Percentiles rank a stretch among this genome's conserved stretches.
Evolutionary conservation across 2,113 vertebrate species (phyloP).

Genomic region (Onychostruthus taczanowskii): DNA sequence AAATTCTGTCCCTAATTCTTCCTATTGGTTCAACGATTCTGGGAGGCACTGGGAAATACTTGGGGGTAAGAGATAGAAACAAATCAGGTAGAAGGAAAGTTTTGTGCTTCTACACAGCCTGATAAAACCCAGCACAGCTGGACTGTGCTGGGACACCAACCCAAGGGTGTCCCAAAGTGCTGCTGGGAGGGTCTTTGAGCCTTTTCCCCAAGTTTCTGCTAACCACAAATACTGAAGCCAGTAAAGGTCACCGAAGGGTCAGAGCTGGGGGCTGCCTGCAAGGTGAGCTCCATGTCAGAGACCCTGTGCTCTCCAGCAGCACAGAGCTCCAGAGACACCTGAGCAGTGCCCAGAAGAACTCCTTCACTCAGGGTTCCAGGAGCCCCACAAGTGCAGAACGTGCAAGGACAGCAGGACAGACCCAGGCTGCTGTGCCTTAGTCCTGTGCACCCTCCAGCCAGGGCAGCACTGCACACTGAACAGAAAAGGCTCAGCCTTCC

Average conservation of each 20-base stretch:
- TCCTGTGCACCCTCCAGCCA: neutral
- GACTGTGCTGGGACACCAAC: neutral
- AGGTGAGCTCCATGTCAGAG: neutral
- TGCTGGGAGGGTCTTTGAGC: neutral
- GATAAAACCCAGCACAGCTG: neutral
- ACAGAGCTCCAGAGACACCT: too few relatives aligned
- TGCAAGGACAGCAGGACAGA: neutral
- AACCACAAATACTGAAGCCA: neutral
- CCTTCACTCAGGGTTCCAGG: too few relatives aligned
- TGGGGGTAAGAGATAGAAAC: neutral
- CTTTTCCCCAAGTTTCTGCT: neutral
- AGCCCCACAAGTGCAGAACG: neutral
- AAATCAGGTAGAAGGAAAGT: neutral
- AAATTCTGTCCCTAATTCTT: neutral
- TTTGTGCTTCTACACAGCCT: neutral
- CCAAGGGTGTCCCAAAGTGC: neutral
- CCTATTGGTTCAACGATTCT: neutral
- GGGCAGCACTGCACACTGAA: neutral
- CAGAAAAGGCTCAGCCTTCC: neutral
- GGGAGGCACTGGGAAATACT: neutral
- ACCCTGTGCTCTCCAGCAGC: neutral
- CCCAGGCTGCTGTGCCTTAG: neutral
- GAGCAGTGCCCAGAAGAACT: neutral
- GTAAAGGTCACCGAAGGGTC: neutral
- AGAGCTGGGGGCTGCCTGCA: neutral